Percentiles rank a stretch among this genome's conserved stretches.
Evolutionary conservation across 2,797 vertebrate genomes (phyloP).

Genomic region (Ptychobarbus kaznakovi): DNA sequence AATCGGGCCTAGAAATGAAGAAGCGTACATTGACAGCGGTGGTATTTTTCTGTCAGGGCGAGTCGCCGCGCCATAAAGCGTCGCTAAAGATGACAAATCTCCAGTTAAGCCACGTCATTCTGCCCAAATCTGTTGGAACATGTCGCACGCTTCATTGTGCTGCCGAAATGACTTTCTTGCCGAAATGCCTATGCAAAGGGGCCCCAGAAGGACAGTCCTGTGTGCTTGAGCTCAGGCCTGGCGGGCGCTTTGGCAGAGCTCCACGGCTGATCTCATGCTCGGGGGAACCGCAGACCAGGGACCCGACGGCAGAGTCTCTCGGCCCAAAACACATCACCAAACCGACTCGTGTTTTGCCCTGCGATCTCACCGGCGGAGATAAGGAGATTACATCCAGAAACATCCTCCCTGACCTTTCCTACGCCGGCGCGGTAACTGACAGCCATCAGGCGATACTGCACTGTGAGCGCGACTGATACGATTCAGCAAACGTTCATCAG

Average conservation of each 20-base stretch:
- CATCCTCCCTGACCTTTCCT: constrained; percentile 57
- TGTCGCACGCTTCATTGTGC: constrained; percentile 71
- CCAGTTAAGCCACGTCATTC: constrained; percentile 62
- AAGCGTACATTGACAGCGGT: constrained; percentile 23
- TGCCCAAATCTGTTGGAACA: constrained; percentile 72
- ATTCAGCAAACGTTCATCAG: not conserved
- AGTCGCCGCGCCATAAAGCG: constrained; percentile 56
- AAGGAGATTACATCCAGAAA: constrained; percentile 49
- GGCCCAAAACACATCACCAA: not conserved
- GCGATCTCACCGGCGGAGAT: not conserved
- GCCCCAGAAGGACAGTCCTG: constrained; percentile 74
- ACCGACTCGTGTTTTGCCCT: not conserved
- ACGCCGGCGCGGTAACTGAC: constrained; percentile 36
- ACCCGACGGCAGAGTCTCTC: constrained; percentile 28
- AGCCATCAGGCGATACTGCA: constrained; percentile 27
- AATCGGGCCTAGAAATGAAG: constrained; percentile 34
- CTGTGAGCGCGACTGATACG: not conserved
- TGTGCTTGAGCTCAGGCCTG: constrained; percentile 73
- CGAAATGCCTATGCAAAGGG: constrained; percentile 58
- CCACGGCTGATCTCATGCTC: constrained; percentile 68
- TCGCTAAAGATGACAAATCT: constrained; percentile 56
- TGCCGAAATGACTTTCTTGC: constrained; percentile 71
- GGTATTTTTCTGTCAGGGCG: constrained; percentile 56
- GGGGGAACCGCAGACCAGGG: constrained; percentile 14
- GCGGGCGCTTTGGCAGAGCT: constrained; percentile 63